Evolutionary conservation across 2,797 vertebrate species (phyloP).

Genomic region (Platyrinchus mystaceus): DNA sequence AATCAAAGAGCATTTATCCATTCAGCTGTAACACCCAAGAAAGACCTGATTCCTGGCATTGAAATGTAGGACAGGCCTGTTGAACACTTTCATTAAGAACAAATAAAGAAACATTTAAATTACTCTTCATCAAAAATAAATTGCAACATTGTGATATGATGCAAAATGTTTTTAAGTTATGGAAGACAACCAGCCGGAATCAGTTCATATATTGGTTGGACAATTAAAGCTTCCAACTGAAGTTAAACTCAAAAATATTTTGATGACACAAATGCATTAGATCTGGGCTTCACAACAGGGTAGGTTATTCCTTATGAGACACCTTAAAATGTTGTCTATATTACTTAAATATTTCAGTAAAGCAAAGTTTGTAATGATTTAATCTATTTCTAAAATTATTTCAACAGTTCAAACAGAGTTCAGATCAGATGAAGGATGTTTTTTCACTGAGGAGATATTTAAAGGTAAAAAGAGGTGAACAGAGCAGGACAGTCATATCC

Average conservation of each 20-base stretch:
- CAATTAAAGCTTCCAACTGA: not conserved
- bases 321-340: not conserved
- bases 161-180: not conserved
- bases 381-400: not conserved
- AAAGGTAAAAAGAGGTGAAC: not conserved
- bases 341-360: not conserved
- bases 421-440: not conserved
- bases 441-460: not conserved
- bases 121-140: not conserved
- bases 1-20: not conserved
- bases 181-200: not conserved
- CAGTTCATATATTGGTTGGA: not conserved
- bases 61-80: not conserved
- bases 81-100: not conserved
- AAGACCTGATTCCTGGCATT: not conserved
- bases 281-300: not conserved
- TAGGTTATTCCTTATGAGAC: not conserved
- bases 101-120: not conserved
- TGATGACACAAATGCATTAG: not conserved
- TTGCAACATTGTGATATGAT: not conserved
- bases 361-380: not conserved
- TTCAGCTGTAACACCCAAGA: not conserved
- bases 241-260: not conserved
- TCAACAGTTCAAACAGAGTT: not conserved
- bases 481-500: not conserved